Percentiles rank a stretch among this genome's conserved stretches.
phyloP scores from a whole-genome alignment of 2,113 vertebrate species.

The Syrmaticus mikado region DNA sequence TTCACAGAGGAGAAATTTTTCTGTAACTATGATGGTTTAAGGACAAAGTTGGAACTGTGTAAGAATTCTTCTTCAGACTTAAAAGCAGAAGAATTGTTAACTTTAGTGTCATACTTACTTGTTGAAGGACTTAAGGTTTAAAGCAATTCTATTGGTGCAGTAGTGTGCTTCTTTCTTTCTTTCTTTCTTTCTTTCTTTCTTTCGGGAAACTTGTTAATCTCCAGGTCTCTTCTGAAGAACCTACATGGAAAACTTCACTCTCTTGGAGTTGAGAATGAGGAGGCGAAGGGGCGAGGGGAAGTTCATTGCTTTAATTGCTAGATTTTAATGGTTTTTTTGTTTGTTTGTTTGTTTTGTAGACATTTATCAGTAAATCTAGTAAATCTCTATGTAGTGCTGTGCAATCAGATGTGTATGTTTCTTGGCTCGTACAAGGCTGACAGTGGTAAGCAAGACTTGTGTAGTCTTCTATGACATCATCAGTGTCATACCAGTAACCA shows the following conservation, averaged over 20 bases:
- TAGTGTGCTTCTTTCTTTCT: neutral
- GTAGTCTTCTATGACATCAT: conserved; percentile 7
- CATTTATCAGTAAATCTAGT: neutral
- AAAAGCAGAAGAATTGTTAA: neutral
- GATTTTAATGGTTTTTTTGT: neutral
- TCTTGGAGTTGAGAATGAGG: neutral
- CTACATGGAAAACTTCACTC: neutral
- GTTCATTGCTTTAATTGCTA: neutral
- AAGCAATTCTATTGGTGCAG: neutral
- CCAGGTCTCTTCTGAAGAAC: neutral
- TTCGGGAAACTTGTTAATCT: neutral
- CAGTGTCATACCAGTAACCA: conserved; percentile 42
- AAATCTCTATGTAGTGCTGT: neutral
- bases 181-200: neutral
- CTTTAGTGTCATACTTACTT: neutral
- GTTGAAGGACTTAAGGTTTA: neutral
- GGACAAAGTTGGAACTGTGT: neutral
- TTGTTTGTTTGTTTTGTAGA: neutral
- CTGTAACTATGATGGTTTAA: neutral
- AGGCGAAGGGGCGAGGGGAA: neutral
- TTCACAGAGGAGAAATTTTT: neutral
- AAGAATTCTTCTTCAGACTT: neutral
- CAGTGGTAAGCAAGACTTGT: neutral
- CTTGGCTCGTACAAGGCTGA: neutral
- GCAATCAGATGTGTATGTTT: neutral